Conservation (phyloP, 2,113 vertebrate species). For the Myodes glareolus region DNA sequence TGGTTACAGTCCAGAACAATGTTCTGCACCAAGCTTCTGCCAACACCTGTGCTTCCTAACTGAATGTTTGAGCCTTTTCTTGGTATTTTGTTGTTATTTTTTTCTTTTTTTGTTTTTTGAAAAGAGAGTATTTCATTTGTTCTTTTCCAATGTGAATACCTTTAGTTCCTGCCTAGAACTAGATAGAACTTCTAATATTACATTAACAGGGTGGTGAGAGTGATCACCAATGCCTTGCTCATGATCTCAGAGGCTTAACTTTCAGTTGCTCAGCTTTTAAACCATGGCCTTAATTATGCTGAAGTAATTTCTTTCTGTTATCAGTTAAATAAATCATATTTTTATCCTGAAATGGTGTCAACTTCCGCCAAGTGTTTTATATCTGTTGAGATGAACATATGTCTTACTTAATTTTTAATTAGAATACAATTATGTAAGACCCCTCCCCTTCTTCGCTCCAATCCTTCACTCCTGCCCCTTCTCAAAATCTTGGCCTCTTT, state of each 20-base stretch:
- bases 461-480: neutral
- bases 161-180: neutral
- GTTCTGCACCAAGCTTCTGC: neutral
- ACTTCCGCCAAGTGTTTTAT: neutral
- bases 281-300: neutral
- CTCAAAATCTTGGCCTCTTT: neutral
- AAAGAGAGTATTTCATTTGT: neutral
- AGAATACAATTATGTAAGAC: neutral
- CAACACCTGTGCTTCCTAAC: neutral
- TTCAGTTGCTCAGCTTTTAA: neutral
- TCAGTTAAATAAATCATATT: neutral
- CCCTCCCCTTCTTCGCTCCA: neutral
- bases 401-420: neutral
- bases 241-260: neutral
- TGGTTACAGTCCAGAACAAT: neutral
- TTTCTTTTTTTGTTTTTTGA: neutral
- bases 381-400: neutral
- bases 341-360: neutral
- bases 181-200: neutral
- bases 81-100: neutral
- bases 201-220: neutral
- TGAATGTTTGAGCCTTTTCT: neutral
- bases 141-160: neutral
- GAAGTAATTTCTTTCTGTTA: neutral
- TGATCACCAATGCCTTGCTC: neutral